A percentile compares a stretch with the other conserved stretches of the same genome.
phyloP scores from a whole-genome alignment of 2,797 vertebrate species.

The Sebastes variabilis region DNA sequence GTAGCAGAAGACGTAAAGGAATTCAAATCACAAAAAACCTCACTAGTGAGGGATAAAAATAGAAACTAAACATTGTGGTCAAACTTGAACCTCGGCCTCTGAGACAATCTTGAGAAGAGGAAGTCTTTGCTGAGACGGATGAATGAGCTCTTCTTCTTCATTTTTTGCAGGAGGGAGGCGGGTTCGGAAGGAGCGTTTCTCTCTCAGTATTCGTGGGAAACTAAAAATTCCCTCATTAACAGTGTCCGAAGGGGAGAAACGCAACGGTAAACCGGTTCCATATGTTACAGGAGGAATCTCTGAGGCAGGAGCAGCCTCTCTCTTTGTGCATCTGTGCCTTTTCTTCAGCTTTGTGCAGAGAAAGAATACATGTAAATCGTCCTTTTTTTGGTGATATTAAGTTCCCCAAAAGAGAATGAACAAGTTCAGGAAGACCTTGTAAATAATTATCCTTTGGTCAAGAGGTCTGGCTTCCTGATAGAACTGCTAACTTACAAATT shows the following conservation, averaged over 20 bases:
- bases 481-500: neutral
- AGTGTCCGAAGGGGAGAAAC: constrained; percentile 65
- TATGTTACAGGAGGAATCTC: constrained; percentile 69
- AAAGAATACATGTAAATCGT: neutral
- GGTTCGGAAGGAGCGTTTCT: neutral
- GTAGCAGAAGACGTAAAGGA: constrained; percentile 16
- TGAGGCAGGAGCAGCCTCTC: constrained; percentile 38
- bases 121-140: constrained; percentile 18
- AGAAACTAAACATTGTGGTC: constrained; percentile 20
- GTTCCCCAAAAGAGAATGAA: neutral
- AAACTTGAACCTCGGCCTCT: neutral
- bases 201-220: constrained; percentile 32
- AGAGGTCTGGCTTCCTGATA: neutral
- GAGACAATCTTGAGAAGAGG: constrained; percentile 6
- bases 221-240: constrained; percentile 67
- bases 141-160: constrained; percentile 10
- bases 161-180: constrained; percentile 1
- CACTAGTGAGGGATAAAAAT: constrained; percentile 6
- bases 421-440: neutral
- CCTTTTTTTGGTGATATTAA: neutral
- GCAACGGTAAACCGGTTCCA: constrained; percentile 58
- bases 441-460: neutral
- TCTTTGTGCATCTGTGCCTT: constrained; percentile 50
- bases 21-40: constrained; percentile 14
- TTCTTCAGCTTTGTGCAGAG: neutral